These are phyloP conservation scores for Melospiza georgiana DNA, from an alignment of 2,113 vertebrate species.

Conservation along the genomic window DNA sequence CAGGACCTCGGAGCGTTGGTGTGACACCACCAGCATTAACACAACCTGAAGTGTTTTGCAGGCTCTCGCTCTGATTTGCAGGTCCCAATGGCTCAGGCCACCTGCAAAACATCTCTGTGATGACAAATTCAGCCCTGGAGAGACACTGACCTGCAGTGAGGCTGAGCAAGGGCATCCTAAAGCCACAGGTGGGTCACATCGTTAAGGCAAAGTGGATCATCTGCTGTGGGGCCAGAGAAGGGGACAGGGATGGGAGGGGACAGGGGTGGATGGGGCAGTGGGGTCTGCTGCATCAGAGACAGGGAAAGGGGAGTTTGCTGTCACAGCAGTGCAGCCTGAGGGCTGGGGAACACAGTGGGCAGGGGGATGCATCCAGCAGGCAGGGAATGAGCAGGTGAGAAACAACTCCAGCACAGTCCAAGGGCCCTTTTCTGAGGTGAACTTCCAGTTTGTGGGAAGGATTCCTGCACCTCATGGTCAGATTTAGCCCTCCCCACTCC, in stretches of 20 bases:
- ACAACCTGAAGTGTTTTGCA: neutral
- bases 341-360: neutral
- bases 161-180: neutral
- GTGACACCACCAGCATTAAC: neutral
- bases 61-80: neutral
- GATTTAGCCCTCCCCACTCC: neutral
- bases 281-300: neutral
- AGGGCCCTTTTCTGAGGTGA: neutral
- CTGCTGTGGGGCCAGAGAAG: neutral
- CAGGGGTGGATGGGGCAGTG: neutral
- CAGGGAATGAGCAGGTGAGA: neutral
- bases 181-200: neutral
- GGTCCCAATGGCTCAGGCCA: neutral
- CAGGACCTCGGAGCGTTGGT: neutral
- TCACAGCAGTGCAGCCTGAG: neutral
- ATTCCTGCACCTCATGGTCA: fast-evolving
- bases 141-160: neutral
- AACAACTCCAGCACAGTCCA: neutral
- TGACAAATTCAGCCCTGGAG: neutral
- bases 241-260: neutral
- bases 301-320: neutral
- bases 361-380: neutral
- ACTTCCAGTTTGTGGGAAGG: neutral
- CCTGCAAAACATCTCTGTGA: neutral
- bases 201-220: neutral